These are phyloP conservation scores for Leptoclinus maculatus DNA, from an alignment of 2,797 vertebrate genomes.

Conservation along the genomic window DNA sequence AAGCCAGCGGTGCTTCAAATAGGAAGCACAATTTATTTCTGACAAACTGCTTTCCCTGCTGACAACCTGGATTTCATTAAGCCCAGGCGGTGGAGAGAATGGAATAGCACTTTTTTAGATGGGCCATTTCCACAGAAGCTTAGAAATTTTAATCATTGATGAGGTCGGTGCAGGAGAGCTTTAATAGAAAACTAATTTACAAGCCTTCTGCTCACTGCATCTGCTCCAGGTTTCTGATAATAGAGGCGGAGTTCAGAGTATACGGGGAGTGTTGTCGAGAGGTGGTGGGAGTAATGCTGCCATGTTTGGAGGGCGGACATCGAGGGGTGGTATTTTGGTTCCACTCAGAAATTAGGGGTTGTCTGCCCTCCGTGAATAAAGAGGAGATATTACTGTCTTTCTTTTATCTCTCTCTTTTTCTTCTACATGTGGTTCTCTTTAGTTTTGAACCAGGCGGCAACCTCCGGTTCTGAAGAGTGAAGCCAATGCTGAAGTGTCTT, in stretches of 20 bases:
- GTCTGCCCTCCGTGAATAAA: background rate
- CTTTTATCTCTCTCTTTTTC: background rate
- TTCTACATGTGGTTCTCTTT: background rate
- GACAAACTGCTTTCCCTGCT: slow-evolving; percentile 63
- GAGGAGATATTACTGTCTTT: background rate
- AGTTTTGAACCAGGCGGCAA: too few species aligned
- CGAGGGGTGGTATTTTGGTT: background rate
- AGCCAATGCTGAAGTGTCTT: too few species aligned
- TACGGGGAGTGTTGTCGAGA: slow-evolving; percentile 7
- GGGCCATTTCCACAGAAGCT: slow-evolving; percentile 74
- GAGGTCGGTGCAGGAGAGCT: slow-evolving; percentile 69
- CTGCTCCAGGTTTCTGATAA: slow-evolving; percentile 62
- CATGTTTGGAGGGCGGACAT: slow-evolving; percentile 10
- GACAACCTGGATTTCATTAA: slow-evolving; percentile 75
- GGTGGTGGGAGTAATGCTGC: slow-evolving; percentile 1
- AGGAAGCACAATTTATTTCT: slow-evolving; percentile 65
- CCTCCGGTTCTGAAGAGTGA: too few species aligned
- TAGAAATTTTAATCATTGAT: slow-evolving; percentile 77
- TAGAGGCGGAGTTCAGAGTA: slow-evolving; percentile 11
- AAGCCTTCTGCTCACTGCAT: slow-evolving; percentile 65
- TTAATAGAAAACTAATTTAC: slow-evolving; percentile 79
- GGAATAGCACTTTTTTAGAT: slow-evolving; percentile 64
- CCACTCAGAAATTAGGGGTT: background rate
- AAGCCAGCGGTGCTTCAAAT: slow-evolving; percentile 57
- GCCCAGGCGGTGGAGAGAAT: slow-evolving; percentile 48